Base-by-base conservation (phyloP, 2,797 vertebrate genomes). In the Sparus aurata region DNA sequence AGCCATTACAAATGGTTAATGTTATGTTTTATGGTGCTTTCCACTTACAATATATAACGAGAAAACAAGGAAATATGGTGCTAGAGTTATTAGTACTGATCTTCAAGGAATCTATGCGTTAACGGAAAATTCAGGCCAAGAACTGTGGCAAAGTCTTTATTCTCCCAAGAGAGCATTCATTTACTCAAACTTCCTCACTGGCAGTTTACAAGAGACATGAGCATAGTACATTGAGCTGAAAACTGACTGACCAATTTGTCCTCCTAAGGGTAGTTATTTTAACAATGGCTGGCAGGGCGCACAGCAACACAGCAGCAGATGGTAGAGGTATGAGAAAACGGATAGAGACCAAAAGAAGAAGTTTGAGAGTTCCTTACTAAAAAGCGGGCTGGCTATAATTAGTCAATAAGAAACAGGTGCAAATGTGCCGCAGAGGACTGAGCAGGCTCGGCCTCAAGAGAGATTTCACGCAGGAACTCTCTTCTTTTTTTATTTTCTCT, bases 331-430 rank as follows among this genome's bases (percentile, higher is more conserved):
- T 81, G 64, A 85, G 75, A 87, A 85, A 87, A 89, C 73, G 18
- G 85, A 88, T 76, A 80, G 72, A 85, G 45, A 27, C 71, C 73
- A 92, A 94, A 94, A 94, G 90, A 87, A 93, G 93, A 94, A 91
- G 92, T 93, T 85, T 68, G 70, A 89, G 67, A 82, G 84, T 79
- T 93, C 85, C 85, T 95, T 93, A 90, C 91, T 93, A 80, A 94
- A 94, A 94, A 93, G 93, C 92, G 86, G 83, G 46, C 67, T 1
- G 65, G 84, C 91, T 94, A 93, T 88, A 86, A 87, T 93, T 94
- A 94, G 90, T 80, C 57, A 83, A 87, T 82, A 91, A 89, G 91
- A 88, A 88, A 81, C 91, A 93, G 92, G 92, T 93, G 92, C 85
- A 84, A 23, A 72, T 82, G 66, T 84, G 77, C 74, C 55, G 60